A percentile compares a stretch with the other conserved stretches of the same genome.
Evolutionary conservation across 2,113 vertebrate genomes (phyloP).

Genomic region (Xerus inauris): DNA sequence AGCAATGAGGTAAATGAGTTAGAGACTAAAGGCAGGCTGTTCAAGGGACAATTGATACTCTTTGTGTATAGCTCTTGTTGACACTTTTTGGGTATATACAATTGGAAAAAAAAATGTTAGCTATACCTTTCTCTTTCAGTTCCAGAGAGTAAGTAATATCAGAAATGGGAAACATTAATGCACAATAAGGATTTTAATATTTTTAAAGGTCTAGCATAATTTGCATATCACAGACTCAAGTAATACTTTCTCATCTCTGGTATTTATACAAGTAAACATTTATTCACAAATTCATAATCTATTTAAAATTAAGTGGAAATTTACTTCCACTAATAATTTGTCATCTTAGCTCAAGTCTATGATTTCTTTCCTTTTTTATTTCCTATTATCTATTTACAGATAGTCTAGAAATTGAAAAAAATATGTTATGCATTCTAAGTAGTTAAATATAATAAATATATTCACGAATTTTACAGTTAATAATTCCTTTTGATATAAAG

Average conservation of each 20-base stretch:
- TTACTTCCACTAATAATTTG: background rate
- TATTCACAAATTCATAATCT: background rate
- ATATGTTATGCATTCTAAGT: background rate
- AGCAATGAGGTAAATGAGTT: background rate
- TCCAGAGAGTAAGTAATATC: background rate
- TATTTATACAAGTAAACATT: background rate
- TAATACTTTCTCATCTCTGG: background rate
- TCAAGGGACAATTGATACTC: background rate
- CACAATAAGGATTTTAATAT: background rate
- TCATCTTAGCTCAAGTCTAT: background rate
- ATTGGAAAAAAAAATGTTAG: background rate
- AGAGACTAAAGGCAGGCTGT: background rate
- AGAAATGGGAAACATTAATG: background rate
- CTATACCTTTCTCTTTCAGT: background rate
- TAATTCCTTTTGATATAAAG: background rate
- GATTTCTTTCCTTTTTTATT: background rate
- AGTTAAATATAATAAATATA: background rate
- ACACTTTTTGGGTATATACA: background rate
- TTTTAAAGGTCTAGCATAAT: background rate
- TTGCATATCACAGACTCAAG: background rate
- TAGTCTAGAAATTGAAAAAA: background rate
- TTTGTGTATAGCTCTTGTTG: background rate
- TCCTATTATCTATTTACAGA: background rate
- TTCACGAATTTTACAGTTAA: background rate
- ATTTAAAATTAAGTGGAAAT: background rate